phyloP scores from a whole-genome alignment of 1,140 invertebrate species.

The Drosophila gunungcola region DNA sequence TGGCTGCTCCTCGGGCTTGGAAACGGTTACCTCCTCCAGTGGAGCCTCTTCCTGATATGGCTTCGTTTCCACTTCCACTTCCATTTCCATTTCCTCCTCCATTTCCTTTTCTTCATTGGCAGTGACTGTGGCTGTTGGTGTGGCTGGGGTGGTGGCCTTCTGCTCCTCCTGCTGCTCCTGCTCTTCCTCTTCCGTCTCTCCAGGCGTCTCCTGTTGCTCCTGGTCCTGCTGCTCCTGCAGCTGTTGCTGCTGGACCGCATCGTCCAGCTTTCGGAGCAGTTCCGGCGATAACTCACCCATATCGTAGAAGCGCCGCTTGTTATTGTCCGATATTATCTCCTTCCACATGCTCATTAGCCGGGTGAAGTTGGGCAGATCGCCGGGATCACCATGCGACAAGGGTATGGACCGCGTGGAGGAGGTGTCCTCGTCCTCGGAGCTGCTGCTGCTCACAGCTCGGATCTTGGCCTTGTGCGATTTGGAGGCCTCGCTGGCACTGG shows the following conservation, averaged over 20 bases:
- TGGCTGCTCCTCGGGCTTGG: slow-evolving; percentile 15
- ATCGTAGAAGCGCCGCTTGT: slow-evolving; percentile 67
- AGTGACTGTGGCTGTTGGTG: slow-evolving; percentile 14
- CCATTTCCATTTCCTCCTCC: neutral
- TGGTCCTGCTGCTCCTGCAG: too few relatives aligned
- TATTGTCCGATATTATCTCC: slow-evolving; percentile 75
- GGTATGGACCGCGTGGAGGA: neutral
- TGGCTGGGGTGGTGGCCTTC: slow-evolving; percentile 6
- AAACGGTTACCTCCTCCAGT: slow-evolving; percentile 12
- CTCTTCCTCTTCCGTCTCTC: slow-evolving; percentile 11
- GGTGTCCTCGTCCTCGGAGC: slow-evolving; percentile 65
- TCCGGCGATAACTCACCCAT: slow-evolving; percentile 63
- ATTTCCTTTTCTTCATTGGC: slow-evolving; percentile 11
- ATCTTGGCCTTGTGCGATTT: slow-evolving; percentile 63
- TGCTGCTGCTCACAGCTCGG: slow-evolving; percentile 79
- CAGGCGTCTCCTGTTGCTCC: neutral
- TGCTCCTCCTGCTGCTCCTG: too few relatives aligned
- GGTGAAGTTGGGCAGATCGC: slow-evolving; percentile 65
- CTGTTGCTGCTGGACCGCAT: slow-evolving; percentile 29
- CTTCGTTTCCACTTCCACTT: neutral
- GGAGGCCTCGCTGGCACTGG: slow-evolving; percentile 6
- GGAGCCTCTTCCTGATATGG: neutral
- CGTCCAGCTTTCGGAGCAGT: slow-evolving; percentile 65
- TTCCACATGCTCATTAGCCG: slow-evolving; percentile 78
- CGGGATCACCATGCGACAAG: slow-evolving; percentile 22